Base-by-base conservation (phyloP, 2,797 vertebrate species). In the Tapera naevia region DNA sequence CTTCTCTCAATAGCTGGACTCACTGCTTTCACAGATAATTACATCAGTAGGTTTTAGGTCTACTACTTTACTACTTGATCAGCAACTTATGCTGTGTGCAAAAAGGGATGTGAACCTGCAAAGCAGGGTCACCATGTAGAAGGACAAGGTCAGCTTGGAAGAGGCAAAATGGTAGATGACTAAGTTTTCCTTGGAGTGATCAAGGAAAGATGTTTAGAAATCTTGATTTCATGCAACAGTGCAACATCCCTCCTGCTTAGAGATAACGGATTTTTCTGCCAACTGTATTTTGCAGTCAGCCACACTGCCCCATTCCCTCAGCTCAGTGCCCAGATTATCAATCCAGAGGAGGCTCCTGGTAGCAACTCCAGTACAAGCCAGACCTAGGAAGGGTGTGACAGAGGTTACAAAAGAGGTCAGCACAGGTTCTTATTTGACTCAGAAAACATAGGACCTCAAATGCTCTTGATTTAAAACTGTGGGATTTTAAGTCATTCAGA, bases 51-150 rank as follows among this genome's bases (percentile, higher is more conserved):
- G 2, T 69, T 91, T 61, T 23, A 19, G 51, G 50, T 51, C 75
- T 79, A 45, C 15, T 54, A 37, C 35, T 61, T 75, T 79, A 45
- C 15, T 54, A 37, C 35, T 61, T 43, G 35, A 51, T 87, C 28
- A 43, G 39, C 61, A 85, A 43, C n/a, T 58, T 76, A 50, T 0
- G 0, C 15, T 5, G 0, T 45, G 12, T 27, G 18, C 24, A 73
- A 66, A 65, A 81, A 88, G 17, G 28, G 41, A 94, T 78, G 13
- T 0, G 1, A 17, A 35, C 10, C 32, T 32, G 11, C 32, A 72
- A 84, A 79, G 41, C 3, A 66, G 27, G 27, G 30, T 48, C 12
- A 45, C 23, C 18, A 6, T 2, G 56, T 4, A 60, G 12, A 70
- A 74, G 24, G 32, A 60, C 41, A 43, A 58, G 30, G 51, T 60